Conservation (phyloP, 1,140 invertebrate genomes). For the Lepidurus packardi region DNA sequence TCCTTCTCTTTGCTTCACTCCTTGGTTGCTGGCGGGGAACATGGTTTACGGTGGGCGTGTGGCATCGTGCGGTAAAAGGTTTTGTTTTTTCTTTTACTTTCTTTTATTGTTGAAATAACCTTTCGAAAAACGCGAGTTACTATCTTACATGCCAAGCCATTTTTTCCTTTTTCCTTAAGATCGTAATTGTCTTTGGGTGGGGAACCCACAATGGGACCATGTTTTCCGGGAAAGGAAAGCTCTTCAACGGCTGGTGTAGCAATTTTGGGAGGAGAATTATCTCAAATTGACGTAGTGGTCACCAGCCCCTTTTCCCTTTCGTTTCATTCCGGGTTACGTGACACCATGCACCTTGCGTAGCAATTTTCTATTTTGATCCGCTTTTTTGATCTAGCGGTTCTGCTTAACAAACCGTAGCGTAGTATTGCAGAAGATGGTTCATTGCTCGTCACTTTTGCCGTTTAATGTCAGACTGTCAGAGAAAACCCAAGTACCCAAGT, state of each 20-base stretch:
- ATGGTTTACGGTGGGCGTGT: no score
- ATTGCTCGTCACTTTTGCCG: no score
- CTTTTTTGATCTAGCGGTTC: no score
- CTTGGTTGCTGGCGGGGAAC: background rate
- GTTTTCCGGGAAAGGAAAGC: background rate
- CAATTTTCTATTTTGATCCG: no score
- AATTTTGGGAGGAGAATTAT: background rate
- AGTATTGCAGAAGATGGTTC: no score
- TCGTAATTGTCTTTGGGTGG: slow-evolving; percentile 12
- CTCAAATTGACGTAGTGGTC: background rate
- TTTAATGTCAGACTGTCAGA: no score
- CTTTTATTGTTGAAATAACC: background rate
- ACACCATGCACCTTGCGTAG: background rate
- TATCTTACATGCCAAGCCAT: background rate
- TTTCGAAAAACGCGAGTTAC: background rate
- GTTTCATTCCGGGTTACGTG: background rate
- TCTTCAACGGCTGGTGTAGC: background rate
- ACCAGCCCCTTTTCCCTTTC: background rate
- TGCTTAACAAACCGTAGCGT: no score
- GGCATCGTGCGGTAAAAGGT: no score
- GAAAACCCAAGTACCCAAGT: no score
- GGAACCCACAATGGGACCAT: background rate
- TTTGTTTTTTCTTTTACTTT: no score
- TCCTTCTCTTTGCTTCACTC: background rate
- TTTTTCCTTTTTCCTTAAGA: background rate